A percentile compares a stretch with the other conserved stretches of the same genome.
Evolutionary conservation across 2,888 invertebrate species (phyloP).

Genomic region (Diloba caeruleocephala): DNA sequence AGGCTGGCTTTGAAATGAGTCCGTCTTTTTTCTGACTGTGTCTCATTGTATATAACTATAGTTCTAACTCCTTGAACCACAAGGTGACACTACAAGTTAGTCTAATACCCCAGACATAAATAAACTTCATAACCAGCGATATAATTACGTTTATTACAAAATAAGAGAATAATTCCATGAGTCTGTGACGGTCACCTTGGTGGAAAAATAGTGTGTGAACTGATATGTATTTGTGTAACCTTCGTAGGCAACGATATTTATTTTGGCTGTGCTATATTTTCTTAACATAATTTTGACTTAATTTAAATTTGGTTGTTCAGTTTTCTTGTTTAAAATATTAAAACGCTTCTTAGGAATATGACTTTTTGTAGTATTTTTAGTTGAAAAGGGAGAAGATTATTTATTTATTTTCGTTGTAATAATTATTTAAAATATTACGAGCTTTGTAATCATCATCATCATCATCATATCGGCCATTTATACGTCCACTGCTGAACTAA

Average conservation of each 20-base stretch:
- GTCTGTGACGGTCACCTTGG: conserved; percentile 41
- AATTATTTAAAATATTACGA: too few relatives aligned
- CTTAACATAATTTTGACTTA: too few relatives aligned
- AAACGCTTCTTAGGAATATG: too few relatives aligned
- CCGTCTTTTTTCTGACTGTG: conserved; percentile 12
- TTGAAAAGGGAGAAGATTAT: too few relatives aligned
- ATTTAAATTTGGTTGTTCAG: too few relatives aligned
- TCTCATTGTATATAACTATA: conserved; percentile 6
- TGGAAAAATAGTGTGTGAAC: conserved; percentile 30
- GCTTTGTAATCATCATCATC: too few relatives aligned
- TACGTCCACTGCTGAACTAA: too few relatives aligned
- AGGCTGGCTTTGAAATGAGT: too few relatives aligned
- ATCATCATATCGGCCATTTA: too few relatives aligned
- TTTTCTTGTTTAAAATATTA: too few relatives aligned
- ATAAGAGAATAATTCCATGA: conserved; percentile 29
- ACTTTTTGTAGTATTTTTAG: too few relatives aligned
- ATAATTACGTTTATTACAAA: conserved; percentile 40
- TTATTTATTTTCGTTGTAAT: too few relatives aligned
- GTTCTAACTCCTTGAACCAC: conserved; percentile 18
- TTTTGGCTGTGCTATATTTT: conserved; percentile 5
- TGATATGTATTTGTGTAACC: conserved; percentile 22
- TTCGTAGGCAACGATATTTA: conserved; percentile 10
- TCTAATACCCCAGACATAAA: conserved; percentile 7
- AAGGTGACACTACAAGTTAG: conserved; percentile 30
- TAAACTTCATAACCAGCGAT: conserved; percentile 21